phyloP scores from a whole-genome alignment of 2,113 vertebrate species.

The Lepidothrix coronata region DNA sequence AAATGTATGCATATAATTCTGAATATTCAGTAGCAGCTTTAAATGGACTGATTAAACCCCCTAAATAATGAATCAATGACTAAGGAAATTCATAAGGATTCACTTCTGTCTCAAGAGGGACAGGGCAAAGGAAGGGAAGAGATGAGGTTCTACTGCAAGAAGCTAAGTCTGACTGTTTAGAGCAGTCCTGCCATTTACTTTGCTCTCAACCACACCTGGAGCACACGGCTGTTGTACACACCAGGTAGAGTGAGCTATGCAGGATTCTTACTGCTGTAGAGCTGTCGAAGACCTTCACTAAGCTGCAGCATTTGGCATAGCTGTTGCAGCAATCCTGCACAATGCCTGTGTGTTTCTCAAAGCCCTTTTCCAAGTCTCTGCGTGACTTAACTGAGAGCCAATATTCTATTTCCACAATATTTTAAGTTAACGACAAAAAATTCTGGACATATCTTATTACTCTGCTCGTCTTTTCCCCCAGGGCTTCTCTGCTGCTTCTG shows the following conservation, averaged over 20 bases:
- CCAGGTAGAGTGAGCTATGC: neutral
- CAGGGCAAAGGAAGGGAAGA: neutral
- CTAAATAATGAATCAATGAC: neutral
- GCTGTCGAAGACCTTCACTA: neutral
- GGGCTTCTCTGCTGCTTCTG: conserved; percentile 43
- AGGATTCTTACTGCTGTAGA: neutral
- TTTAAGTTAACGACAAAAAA: conserved; percentile 58
- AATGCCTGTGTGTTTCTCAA: neutral
- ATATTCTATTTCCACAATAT: conserved; percentile 54
- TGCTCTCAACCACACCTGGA: neutral
- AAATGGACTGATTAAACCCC: neutral
- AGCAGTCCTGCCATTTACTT: neutral
- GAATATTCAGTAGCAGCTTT: neutral
- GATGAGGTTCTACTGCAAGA: neutral
- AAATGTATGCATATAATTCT: neutral
- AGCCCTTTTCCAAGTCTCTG: conserved; percentile 58
- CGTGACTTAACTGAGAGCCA: conserved; percentile 12
- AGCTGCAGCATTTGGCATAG: neutral
- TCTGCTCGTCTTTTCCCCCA: conserved; percentile 21
- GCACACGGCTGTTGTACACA: rapidly evolving
- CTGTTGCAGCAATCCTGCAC: neutral
- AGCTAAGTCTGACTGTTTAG: neutral
- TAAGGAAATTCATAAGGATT: neutral
- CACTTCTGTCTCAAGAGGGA: neutral
- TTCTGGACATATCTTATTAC: conserved; percentile 58